Conservation (phyloP, 1,140 invertebrate genomes). For the Alviniconcha marisindica region DNA sequence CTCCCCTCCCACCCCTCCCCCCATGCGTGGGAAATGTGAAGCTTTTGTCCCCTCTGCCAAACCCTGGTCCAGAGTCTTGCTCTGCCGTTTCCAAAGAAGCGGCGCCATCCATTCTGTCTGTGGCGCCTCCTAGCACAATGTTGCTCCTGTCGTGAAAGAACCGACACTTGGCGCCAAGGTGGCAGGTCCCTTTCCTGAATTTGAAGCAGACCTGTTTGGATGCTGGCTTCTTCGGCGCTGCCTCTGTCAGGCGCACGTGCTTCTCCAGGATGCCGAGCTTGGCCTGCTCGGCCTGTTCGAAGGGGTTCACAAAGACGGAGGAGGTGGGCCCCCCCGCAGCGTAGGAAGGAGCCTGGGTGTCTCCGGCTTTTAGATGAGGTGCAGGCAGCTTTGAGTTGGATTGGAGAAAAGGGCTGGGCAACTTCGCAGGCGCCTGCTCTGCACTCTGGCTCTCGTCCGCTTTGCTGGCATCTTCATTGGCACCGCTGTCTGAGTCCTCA, state of each 20-base stretch:
- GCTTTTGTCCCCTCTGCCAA: neutral
- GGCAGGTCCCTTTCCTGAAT: slow-evolving; percentile 91
- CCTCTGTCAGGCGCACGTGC: slow-evolving; percentile 93
- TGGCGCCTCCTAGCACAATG: neutral
- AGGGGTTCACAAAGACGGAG: slow-evolving; percentile 93
- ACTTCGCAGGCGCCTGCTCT: slow-evolving; percentile 10
- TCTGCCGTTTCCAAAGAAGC: neutral
- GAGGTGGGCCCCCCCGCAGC: slow-evolving; percentile 12
- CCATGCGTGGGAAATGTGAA: slow-evolving; percentile 3
- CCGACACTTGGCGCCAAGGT: slow-evolving; percentile 94
- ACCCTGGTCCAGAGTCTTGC: neutral
- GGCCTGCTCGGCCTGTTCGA: slow-evolving; percentile 90
- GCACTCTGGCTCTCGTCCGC: neutral
- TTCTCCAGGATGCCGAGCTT: slow-evolving; percentile 92
- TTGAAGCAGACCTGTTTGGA: slow-evolving; percentile 96
- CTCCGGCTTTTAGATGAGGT: neutral
- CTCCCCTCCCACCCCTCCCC: neutral
- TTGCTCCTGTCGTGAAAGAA: slow-evolving; percentile 87
- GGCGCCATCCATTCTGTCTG: neutral
- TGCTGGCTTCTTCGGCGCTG: slow-evolving; percentile 83
- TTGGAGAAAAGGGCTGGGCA: slow-evolving; percentile 60
- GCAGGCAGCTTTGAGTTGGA: slow-evolving; percentile 47
- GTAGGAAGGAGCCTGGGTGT: neutral
- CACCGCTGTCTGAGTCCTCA: slow-evolving; percentile 23
- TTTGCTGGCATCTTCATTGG: neutral